phyloP scores from a whole-genome alignment of 1,140 invertebrate species.

The Aphis craccivora region DNA sequence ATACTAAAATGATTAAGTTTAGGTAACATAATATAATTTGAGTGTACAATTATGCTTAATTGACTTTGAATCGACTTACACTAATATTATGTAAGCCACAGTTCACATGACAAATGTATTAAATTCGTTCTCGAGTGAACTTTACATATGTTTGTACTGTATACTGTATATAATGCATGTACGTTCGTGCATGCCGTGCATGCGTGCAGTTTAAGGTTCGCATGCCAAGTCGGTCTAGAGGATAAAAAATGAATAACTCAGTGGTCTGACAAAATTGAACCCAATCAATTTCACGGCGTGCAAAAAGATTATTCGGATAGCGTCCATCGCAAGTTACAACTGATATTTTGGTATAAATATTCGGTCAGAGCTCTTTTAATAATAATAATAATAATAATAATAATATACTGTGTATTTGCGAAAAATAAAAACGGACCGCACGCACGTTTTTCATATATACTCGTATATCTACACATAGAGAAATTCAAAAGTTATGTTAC shows the following conservation, averaged over 20 bases:
- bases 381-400: background rate
- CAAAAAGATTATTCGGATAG: background rate
- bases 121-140: background rate
- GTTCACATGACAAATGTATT: background rate
- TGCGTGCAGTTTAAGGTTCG: background rate
- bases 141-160: background rate
- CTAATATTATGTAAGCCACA: background rate
- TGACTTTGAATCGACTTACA: background rate
- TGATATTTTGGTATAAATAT: background rate
- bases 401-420: background rate
- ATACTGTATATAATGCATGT: background rate
- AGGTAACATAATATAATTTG: background rate
- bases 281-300: background rate
- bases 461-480: background rate
- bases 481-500: too few species aligned
- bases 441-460: background rate
- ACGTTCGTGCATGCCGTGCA: background rate
- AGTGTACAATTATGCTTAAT: background rate
- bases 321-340: background rate
- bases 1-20: background rate
- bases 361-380: background rate
- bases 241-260: slow-evolving; percentile 6
- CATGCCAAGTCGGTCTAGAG: background rate
- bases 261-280: background rate
- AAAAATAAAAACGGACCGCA: background rate